phyloP scores from a whole-genome alignment of 1,140 invertebrate genomes.

The Nebria ingens region DNA sequence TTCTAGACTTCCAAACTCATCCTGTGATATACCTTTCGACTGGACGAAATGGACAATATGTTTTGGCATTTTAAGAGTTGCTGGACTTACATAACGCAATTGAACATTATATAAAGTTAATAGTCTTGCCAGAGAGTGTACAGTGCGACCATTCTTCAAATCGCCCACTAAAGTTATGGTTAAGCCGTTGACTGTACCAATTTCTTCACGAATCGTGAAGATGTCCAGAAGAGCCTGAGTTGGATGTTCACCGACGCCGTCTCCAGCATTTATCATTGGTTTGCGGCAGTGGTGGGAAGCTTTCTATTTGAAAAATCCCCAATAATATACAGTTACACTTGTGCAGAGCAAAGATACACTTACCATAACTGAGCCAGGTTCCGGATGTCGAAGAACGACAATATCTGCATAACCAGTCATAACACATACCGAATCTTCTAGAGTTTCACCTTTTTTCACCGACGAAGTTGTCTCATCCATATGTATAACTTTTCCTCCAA shows the following conservation, averaged over 20 bases:
- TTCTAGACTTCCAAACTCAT: slow-evolving; percentile 63
- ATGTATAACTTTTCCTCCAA: slow-evolving; percentile 84
- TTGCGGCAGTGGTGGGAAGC: slow-evolving; percentile 72
- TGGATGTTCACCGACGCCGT: slow-evolving; percentile 97
- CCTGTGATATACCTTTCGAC: slow-evolving; percentile 67
- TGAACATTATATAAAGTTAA: slow-evolving; percentile 85
- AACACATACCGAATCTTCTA: slow-evolving; percentile 79
- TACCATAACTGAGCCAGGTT: slow-evolving; percentile 82
- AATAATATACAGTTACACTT: slow-evolving; percentile 1
- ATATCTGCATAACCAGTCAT: slow-evolving; percentile 86
- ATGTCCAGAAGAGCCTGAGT: slow-evolving; percentile 96
- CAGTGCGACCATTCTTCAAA: slow-evolving; percentile 94
- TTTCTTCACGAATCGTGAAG: slow-evolving; percentile 97
- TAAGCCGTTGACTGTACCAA: slow-evolving; percentile 94
- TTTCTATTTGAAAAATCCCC: slow-evolving; percentile 42
- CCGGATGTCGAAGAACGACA: slow-evolving; percentile 87
- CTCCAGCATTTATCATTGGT: slow-evolving; percentile 94
- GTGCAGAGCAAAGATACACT: slow-evolving; percentile 32
- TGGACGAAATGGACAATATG: slow-evolving; percentile 70
- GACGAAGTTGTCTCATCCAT: slow-evolving; percentile 87
- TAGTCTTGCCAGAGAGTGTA: slow-evolving; percentile 90
- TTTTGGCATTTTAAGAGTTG: slow-evolving; percentile 80
- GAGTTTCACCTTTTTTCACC: slow-evolving; percentile 90
- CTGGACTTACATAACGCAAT: slow-evolving; percentile 81
- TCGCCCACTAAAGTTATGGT: slow-evolving; percentile 93